phyloP scores from a whole-genome alignment of 2,797 vertebrate genomes.

The Macropodus opercularis region DNA sequence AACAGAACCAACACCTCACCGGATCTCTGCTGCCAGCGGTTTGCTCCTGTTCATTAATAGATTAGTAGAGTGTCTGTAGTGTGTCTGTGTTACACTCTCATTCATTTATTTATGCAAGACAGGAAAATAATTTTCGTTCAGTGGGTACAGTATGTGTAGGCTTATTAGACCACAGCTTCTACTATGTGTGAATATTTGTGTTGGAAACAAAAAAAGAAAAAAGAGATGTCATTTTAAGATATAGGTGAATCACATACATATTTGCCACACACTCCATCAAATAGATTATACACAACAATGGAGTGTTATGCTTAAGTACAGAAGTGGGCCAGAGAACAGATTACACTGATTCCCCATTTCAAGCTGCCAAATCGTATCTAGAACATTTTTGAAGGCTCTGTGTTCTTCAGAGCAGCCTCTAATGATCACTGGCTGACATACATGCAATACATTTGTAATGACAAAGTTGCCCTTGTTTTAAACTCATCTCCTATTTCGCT shows the following conservation, averaged over 20 bases:
- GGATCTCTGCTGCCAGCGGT: neutral
- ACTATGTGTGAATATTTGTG: neutral
- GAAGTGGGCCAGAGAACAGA: constrained; percentile 43
- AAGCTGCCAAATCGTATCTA: constrained; percentile 39
- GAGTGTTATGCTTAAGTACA: constrained; percentile 15
- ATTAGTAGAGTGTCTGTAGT: neutral
- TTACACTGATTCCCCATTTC: constrained; percentile 25
- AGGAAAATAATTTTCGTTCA: neutral
- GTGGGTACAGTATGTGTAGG: neutral
- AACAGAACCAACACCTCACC: neutral
- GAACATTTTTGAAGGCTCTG: constrained; percentile 55
- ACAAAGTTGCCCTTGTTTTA: constrained; percentile 53
- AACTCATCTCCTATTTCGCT: constrained; percentile 41
- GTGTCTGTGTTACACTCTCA: neutral
- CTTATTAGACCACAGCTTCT: constrained; percentile 5
- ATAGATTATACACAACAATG: constrained; percentile 4
- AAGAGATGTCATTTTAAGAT: too few species aligned
- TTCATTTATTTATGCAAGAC: neutral
- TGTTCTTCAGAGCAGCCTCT: constrained; percentile 48
- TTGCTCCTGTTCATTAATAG: constrained; percentile 7
- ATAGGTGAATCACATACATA: neutral
- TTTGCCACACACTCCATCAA: neutral
- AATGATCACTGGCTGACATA: constrained; percentile 57
- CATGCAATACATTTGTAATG: constrained; percentile 45
- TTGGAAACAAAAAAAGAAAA: neutral